Conservation (phyloP, 2,113 vertebrate species). For the Cyanoderma ruficeps region DNA sequence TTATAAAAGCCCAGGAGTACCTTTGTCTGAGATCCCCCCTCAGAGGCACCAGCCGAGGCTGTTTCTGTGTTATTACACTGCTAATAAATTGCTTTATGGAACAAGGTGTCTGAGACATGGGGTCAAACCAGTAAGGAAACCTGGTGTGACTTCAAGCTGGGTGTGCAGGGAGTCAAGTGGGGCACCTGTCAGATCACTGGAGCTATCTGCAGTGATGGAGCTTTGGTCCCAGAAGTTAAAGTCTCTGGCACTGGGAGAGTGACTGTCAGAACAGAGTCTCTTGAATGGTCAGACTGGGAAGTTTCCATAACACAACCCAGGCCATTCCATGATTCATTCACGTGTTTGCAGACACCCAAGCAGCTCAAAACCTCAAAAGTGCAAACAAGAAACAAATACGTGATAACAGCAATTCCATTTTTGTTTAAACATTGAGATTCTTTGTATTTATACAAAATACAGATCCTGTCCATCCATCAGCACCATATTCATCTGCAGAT, state of each 20-base stretch:
- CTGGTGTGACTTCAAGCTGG: neutral
- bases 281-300: neutral
- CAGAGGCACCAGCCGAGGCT: neutral
- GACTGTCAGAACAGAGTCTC: neutral
- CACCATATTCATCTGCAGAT: neutral
- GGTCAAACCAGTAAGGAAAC: neutral
- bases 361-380: constrained; percentile 36
- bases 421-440: neutral
- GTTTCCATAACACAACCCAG: neutral
- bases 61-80: neutral
- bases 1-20: neutral
- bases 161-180: neutral
- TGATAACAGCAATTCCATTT: neutral
- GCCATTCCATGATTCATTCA: neutral
- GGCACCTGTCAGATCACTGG: neutral
- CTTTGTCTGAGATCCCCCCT: neutral
- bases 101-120: neutral
- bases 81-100: neutral
- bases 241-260: neutral
- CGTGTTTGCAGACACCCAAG: constrained; percentile 3
- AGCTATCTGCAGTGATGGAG: fast-evolving
- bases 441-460: neutral
- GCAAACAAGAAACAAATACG: neutral
- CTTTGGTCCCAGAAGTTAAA: neutral
- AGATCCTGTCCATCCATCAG: neutral